Evolutionary conservation across 2,888 invertebrate genomes (phyloP).

Genomic region (Patella depressa): DNA sequence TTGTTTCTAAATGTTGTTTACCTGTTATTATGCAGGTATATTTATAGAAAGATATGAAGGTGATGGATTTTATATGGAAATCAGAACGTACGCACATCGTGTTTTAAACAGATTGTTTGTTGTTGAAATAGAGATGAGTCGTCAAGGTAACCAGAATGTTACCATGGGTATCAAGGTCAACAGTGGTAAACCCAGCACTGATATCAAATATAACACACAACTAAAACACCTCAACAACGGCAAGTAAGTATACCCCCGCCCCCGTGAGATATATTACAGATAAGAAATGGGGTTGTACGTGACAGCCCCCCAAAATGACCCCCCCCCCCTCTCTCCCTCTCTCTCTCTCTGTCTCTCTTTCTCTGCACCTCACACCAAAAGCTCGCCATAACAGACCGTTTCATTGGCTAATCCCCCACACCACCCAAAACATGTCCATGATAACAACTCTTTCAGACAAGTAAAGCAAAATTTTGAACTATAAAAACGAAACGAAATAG

Average conservation of each 20-base stretch:
- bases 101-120: conserved; percentile 57
- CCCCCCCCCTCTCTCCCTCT: too few species aligned
- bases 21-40: conserved; percentile 44
- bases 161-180: conserved; percentile 41
- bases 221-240: conserved; percentile 36
- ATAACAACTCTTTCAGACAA: too few species aligned
- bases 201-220: conserved; percentile 38
- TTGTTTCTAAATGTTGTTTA: neutral
- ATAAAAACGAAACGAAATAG: too few species aligned
- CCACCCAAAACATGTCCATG: too few species aligned
- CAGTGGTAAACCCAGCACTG: conserved; percentile 45
- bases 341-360: too few species aligned
- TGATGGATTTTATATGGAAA: conserved; percentile 48
- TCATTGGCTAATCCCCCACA: too few species aligned
- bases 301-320: too few species aligned
- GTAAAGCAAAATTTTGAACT: too few species aligned
- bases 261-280: too few species aligned
- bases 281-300: too few species aligned
- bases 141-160: conserved; percentile 32
- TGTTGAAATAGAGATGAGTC: conserved; percentile 51
- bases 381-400: too few species aligned
- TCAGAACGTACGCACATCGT: conserved; percentile 66
- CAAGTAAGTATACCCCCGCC: neutral
- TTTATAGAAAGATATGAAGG: conserved; percentile 49
- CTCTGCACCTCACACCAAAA: too few species aligned